Evolutionary conservation across 2,113 vertebrate species (phyloP).

Genomic region (Callopanchax toddi): DNA sequence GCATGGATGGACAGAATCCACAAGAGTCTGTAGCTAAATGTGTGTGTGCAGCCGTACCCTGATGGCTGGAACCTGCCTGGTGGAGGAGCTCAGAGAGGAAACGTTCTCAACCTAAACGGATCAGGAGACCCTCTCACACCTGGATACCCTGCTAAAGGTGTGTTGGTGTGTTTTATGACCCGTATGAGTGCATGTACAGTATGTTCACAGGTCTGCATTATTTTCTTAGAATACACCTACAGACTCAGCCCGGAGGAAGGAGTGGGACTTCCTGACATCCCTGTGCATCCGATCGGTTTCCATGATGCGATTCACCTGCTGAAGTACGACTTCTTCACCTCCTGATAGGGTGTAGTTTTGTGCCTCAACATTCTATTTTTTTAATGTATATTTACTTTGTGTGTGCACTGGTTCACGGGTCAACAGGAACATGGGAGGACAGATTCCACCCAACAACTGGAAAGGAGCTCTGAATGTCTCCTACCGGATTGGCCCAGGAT

Average conservation of each 20-base stretch:
- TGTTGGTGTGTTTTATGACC: conserved; percentile 31
- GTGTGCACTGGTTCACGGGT: conserved; percentile 26
- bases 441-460: conserved; percentile 85
- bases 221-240: conserved; percentile 86
- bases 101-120: conserved; percentile 92
- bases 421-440: conserved; percentile 88
- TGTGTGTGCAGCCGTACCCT: conserved; percentile 82
- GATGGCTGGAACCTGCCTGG: conserved; percentile 93
- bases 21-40: background rate
- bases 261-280: conserved; percentile 91
- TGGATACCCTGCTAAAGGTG: conserved; percentile 97
- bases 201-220: conserved; percentile 7
- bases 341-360: background rate
- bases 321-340: conserved; percentile 65
- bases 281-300: conserved; percentile 94
- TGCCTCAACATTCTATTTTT: background rate
- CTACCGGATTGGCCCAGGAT: conserved; percentile 92
- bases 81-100: conserved; percentile 89
- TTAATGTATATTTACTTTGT: background rate
- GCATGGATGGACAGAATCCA: background rate
- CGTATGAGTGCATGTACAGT: background rate
- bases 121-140: conserved; percentile 95
- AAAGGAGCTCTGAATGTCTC: conserved; percentile 88
- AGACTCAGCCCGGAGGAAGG: conserved; percentile 83
- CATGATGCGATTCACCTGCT: conserved; percentile 87